A percentile compares a stretch with the other conserved stretches of the same genome.
These are phyloP conservation scores for Nephrocerus scutellatus DNA, from an alignment of 2,888 invertebrate genomes.

Conservation along the genomic window DNA sequence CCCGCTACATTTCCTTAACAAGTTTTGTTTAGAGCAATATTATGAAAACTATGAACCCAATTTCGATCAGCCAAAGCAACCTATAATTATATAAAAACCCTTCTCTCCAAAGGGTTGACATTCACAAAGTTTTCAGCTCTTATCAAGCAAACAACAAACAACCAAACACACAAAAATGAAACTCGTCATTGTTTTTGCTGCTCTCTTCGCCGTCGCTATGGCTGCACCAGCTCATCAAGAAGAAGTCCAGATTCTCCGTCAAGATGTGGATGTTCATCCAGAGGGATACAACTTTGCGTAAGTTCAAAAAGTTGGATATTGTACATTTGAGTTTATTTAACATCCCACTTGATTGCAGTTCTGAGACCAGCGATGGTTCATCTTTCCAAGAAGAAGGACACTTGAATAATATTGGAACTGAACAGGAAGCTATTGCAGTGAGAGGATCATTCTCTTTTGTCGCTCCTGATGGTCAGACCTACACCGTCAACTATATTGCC, in stretches of 20 bases:
- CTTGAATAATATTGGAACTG: slow-evolving; percentile 50
- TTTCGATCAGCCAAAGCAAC: too few relatives aligned
- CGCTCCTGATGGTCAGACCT: slow-evolving; percentile 41
- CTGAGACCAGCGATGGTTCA: slow-evolving; percentile 50
- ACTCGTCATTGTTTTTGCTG: slow-evolving; percentile 39
- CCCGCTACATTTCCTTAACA: too few relatives aligned
- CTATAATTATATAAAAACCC: too few relatives aligned
- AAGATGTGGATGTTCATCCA: slow-evolving; percentile 49
- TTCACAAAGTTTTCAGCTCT: too few relatives aligned
- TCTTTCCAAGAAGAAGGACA: slow-evolving; percentile 49
- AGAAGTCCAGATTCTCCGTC: slow-evolving; percentile 53
- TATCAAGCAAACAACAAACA: too few relatives aligned
- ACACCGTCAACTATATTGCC: slow-evolving; percentile 44
- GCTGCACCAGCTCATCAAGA: slow-evolving; percentile 27
- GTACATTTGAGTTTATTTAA: slow-evolving; percentile 9
- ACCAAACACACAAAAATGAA: slow-evolving; percentile 34
- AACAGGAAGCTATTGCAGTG: slow-evolving; percentile 45
- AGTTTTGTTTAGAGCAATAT: too few relatives aligned
- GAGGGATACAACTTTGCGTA: slow-evolving; percentile 22
- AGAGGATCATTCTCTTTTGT: slow-evolving; percentile 39
- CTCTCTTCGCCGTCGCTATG: slow-evolving; percentile 34
- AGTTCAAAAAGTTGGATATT: background rate
- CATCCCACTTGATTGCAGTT: too few relatives aligned
- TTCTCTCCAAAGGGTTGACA: too few relatives aligned
- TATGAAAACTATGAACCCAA: too few relatives aligned